Percentiles rank a stretch among this genome's conserved stretches.
phyloP scores from a whole-genome alignment of 2,113 vertebrate genomes.

The Rousettus leschenaultii region DNA sequence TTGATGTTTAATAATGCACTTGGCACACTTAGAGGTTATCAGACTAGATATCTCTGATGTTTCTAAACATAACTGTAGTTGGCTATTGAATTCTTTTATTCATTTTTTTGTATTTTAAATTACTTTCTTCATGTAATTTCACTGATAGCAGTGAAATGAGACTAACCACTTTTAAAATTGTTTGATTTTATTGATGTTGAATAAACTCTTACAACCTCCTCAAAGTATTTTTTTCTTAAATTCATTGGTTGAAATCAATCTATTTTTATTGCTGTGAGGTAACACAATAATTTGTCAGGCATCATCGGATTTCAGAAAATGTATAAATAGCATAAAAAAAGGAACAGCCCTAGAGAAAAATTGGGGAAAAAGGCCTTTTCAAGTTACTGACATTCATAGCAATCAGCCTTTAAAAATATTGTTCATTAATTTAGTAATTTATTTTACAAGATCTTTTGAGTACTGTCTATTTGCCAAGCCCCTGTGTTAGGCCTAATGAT shows the following conservation, averaged over 20 bases:
- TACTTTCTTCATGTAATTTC: constrained; percentile 24
- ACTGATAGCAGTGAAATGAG: constrained; percentile 37
- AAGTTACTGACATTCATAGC: neutral
- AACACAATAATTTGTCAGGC: neutral
- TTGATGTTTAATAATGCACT: neutral
- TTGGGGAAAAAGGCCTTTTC: neutral
- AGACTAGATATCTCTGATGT: neutral
- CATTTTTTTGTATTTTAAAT: constrained; percentile 13
- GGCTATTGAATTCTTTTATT: neutral
- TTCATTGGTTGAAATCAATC: neutral
- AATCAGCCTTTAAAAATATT: constrained; percentile 3
- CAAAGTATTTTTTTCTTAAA: constrained; percentile 29
- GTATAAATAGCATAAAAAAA: neutral
- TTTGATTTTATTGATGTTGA: constrained; percentile 52
- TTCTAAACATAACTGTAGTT: neutral
- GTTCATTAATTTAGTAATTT: constrained; percentile 18
- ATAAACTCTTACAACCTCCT: neutral
- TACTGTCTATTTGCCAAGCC: neutral
- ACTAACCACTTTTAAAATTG: neutral
- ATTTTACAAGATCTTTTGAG: neutral
- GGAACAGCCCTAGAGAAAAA: constrained; percentile 31
- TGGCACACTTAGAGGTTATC: neutral
- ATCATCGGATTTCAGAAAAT: constrained; percentile 5
- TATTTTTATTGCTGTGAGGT: constrained; percentile 37
- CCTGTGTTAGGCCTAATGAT: neutral